These are phyloP conservation scores for Brotula barbata DNA, from an alignment of 2,797 vertebrate genomes.

Conservation along the genomic window DNA sequence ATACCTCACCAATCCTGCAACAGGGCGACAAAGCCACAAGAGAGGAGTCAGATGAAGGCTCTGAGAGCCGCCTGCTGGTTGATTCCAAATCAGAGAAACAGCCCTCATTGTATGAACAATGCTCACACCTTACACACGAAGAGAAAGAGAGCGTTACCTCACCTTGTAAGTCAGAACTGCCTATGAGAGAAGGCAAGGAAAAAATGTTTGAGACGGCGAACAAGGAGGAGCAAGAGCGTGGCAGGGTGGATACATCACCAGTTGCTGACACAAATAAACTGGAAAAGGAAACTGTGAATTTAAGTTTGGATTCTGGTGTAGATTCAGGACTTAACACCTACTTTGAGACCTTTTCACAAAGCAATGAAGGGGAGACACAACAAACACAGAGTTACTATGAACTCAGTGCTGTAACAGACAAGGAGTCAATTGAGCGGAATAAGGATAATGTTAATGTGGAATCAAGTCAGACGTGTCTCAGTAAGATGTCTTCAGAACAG, in stretches of 20 bases:
- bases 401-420: conserved; percentile 80
- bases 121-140: conserved; percentile 4
- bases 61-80: conserved; percentile 1
- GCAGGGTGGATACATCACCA: conserved; percentile 6
- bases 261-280: conserved; percentile 15
- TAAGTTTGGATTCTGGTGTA: conserved; percentile 20
- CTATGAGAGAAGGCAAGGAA: conserved; percentile 24
- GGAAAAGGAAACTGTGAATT: conserved; percentile 23
- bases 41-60: conserved; percentile 8
- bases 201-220: background rate
- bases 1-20: conserved; percentile 9
- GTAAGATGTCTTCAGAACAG: conserved; percentile 49
- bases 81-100: conserved; percentile 35
- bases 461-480: conserved; percentile 2
- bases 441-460: background rate
- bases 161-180: conserved; percentile 19
- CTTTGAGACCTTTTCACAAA: conserved; percentile 87
- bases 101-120: conserved; percentile 12
- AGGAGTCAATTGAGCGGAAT: conserved; percentile 10
- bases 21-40: conserved; percentile 14
- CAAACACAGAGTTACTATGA: conserved; percentile 88
- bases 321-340: conserved; percentile 66
- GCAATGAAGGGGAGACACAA: conserved; percentile 68
- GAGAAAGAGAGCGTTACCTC: conserved; percentile 15
- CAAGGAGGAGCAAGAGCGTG: conserved; percentile 12